These are phyloP conservation scores for Trichomycterus rosablanca DNA, from an alignment of 2,113 vertebrate species.

Conservation along the genomic window DNA sequence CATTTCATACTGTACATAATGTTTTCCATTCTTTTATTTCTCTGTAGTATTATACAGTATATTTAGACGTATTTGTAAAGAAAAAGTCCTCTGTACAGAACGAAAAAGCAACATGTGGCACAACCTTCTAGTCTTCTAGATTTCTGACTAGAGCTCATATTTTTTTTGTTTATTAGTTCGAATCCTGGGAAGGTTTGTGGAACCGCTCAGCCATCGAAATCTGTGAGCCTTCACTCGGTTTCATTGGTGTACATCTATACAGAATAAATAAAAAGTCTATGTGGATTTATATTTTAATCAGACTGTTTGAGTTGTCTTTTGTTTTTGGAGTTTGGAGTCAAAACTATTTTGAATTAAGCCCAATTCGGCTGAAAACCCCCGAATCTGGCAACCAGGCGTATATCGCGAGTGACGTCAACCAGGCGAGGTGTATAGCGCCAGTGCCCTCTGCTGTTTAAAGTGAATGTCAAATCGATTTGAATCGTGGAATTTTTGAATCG, in stretches of 20 bases:
- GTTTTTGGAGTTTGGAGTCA: no score
- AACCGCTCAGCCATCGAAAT: slow-evolving; percentile 52
- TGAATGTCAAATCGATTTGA: no score
- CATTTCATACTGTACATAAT: slow-evolving; percentile 98
- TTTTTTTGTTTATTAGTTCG: no score
- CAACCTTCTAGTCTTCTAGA: slow-evolving; percentile 49
- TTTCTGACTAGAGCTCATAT: no score
- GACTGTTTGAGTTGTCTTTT: slow-evolving; percentile 52
- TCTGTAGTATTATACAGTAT: slow-evolving; percentile 85
- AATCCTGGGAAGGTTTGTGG: no score
- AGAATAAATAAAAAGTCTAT: slow-evolving; percentile 70
- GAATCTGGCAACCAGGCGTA: no score
- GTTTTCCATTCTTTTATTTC: slow-evolving; percentile 98
- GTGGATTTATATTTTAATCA: slow-evolving; percentile 71
- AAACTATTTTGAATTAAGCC: no score
- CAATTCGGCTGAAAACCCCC: no score
- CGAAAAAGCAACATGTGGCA: slow-evolving; percentile 66
- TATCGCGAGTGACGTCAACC: no score
- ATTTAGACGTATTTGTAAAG: slow-evolving; percentile 99
- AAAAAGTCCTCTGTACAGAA: slow-evolving; percentile 96
- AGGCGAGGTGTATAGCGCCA: no score
- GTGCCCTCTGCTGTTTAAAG: no score
- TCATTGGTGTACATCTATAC: slow-evolving; percentile 66
- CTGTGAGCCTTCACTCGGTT: slow-evolving; percentile 63
- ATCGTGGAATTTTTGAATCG: no score